Evolutionary conservation across 2,888 invertebrate species (phyloP).

Genomic region (Troglohyphantes excavatus): DNA sequence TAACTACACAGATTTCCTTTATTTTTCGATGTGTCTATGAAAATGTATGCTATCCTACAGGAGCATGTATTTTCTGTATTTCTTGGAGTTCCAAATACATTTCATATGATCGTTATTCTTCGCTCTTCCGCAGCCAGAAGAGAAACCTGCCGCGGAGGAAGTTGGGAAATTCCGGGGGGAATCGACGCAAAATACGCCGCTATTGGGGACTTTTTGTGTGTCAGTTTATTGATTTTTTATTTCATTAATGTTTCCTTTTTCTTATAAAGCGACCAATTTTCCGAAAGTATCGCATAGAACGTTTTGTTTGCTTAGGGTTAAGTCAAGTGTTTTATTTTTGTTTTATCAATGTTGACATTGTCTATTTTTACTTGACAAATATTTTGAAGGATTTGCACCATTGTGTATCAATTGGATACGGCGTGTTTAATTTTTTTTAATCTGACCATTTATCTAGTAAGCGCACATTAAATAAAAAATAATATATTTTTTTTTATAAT

Average conservation of each 20-base stretch:
- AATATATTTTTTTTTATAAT: no score
- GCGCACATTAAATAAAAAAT: no score
- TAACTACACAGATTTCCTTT: no score
- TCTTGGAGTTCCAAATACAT: conserved; percentile 71
- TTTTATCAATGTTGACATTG: neutral
- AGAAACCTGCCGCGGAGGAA: conserved; percentile 60
- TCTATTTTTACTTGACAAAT: no score
- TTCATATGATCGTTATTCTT: conserved; percentile 69
- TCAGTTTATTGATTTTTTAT: conserved; percentile 8
- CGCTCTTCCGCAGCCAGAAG: conserved; percentile 57
- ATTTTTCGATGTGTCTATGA: no score
- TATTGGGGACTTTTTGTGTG: conserved; percentile 31
- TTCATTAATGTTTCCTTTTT: conserved; percentile 26
- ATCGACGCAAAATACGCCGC: conserved; percentile 62
- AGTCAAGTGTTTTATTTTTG: neutral
- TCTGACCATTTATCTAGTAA: no score
- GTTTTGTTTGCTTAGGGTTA: neutral
- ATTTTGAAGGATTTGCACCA: no score
- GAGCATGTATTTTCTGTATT: conserved; percentile 30
- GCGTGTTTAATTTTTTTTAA: no score
- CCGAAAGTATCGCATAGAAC: neutral
- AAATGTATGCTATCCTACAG: neutral
- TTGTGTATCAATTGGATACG: no score
- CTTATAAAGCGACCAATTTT: neutral
- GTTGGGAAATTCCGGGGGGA: conserved; percentile 36